Base-by-base conservation (phyloP, 2,888 invertebrate species). In the Meganola albula region DNA sequence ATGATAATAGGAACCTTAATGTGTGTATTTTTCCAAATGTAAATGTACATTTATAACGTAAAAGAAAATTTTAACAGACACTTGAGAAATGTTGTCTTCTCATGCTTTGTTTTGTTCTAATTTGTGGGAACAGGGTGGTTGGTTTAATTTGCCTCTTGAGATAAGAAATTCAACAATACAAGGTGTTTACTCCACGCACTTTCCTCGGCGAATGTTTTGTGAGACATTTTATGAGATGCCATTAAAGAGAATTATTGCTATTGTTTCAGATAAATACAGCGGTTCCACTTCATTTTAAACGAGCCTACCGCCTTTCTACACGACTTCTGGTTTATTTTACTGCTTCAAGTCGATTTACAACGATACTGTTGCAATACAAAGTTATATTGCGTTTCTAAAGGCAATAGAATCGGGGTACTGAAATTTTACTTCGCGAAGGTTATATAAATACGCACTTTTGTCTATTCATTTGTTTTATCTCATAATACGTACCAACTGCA, bases 131-230 rank as follows among this genome's bases (percentile, higher is more conserved):
- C 47, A 48, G 35, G 44, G 48, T 36, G 50, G 54, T 53, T 42
- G 52, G 44, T 58, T 52, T 58, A 59, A 60, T 63, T 63, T 60
- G 58, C 53, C 49, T 57, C 49, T 46, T 37, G 53, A 54, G 70
- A 67, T 67, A 68, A 63, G 59, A 36, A 58, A 58, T 58, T 46
- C 45, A 49, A 67, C 66, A 66, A 63, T 61, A 59, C 58, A 58
- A 63, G 63, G 55, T 64, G 64, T 64, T 69, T 50, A 51, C 52
- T 58, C 53, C 52, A 58, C 49, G 53, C 52, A 52, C 46, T 62
- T 58, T 51, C 44, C 40, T 45, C 23, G 27, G 40, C 44, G 37
- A 52, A 57, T 58, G 53, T 58, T 57, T 58, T 55, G 51, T 58
- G 48, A 52, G 53, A 57, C 34, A 31, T 44, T 57, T 62, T 56